These are phyloP conservation scores for Mechanitis messenoides DNA, from an alignment of 2,888 invertebrate genomes.

Conservation along the genomic window DNA sequence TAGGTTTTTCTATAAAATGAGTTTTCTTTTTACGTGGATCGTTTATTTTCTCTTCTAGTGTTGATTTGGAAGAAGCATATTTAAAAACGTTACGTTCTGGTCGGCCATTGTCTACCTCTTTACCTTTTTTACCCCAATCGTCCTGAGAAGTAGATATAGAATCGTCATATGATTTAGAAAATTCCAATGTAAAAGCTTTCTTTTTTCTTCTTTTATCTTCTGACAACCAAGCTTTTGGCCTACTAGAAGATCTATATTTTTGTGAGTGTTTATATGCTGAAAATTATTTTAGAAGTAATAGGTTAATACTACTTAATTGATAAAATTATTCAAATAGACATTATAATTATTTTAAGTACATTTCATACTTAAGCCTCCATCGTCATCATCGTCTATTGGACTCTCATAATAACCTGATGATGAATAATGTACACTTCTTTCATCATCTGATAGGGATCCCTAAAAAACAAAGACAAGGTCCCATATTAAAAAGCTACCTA, in stretches of 20 bases:
- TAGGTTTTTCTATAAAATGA: constrained; percentile 67
- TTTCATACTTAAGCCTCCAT: constrained; percentile 68
- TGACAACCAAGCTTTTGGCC: constrained; percentile 77
- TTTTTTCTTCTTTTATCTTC: constrained; percentile 84
- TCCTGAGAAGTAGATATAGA: constrained; percentile 72
- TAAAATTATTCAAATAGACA: constrained; percentile 1
- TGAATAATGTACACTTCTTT: constrained; percentile 82
- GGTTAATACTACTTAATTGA: constrained; percentile 15
- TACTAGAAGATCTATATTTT: constrained; percentile 61
- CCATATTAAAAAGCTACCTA: not conserved
- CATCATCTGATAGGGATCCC: constrained; percentile 81
- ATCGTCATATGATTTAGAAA: constrained; percentile 78
- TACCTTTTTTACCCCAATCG: constrained; percentile 61
- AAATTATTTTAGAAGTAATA: constrained; percentile 17
- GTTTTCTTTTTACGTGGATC: constrained; percentile 68
- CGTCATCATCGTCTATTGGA: constrained; percentile 81
- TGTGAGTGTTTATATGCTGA: constrained; percentile 72
- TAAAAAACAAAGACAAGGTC: constrained; percentile 35
- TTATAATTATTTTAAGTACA: constrained; percentile 4
- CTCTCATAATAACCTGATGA: constrained; percentile 86
- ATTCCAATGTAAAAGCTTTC: constrained; percentile 86
- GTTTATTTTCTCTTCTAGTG: constrained; percentile 55
- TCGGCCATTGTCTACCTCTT: constrained; percentile 48
- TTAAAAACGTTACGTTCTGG: constrained; percentile 54
- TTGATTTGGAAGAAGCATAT: constrained; percentile 52